phyloP scores from a whole-genome alignment of 2,797 vertebrate genomes.

The Natrix natrix region DNA sequence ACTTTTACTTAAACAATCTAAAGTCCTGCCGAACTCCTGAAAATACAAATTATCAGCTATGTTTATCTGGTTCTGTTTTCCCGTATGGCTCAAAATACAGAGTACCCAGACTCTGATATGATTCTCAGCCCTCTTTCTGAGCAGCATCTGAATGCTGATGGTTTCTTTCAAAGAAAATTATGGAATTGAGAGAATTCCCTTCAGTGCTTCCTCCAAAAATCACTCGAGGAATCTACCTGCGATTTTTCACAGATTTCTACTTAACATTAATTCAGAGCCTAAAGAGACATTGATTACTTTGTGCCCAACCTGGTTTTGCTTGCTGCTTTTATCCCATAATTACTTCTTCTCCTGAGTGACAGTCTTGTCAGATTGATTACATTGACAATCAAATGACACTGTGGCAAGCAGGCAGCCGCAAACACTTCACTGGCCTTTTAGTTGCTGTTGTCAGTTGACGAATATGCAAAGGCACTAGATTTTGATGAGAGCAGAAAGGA shows the following conservation, averaged over 20 bases:
- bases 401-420: not conserved
- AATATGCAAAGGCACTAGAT: constrained; percentile 25
- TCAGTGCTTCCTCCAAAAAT: not conserved
- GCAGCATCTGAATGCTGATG: not conserved
- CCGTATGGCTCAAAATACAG: not conserved
- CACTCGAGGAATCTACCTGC: not conserved
- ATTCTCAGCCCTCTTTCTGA: not conserved
- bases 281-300: not conserved
- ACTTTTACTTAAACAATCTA: not conserved
- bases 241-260: constrained; percentile 3
- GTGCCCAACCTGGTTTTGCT: constrained; percentile 1
- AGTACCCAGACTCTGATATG: not conserved
- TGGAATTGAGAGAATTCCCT: not conserved
- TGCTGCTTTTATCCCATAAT: constrained; percentile 36
- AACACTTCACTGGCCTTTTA: constrained; percentile 40
- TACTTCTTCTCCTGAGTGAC: constrained; percentile 29
- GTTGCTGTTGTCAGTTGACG: constrained; percentile 25
- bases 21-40: not conserved
- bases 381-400: constrained; percentile 29
- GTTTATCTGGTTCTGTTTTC: not conserved
- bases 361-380: constrained; percentile 37
- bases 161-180: not conserved
- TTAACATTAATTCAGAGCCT: constrained; percentile 15
- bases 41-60: not conserved
- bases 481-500: constrained; percentile 40